A percentile compares a stretch with the other conserved stretches of the same genome.
These are phyloP conservation scores for Ceratoteleas bidentatus DNA, from an alignment of 1,140 invertebrate genomes.

Conservation along the genomic window DNA sequence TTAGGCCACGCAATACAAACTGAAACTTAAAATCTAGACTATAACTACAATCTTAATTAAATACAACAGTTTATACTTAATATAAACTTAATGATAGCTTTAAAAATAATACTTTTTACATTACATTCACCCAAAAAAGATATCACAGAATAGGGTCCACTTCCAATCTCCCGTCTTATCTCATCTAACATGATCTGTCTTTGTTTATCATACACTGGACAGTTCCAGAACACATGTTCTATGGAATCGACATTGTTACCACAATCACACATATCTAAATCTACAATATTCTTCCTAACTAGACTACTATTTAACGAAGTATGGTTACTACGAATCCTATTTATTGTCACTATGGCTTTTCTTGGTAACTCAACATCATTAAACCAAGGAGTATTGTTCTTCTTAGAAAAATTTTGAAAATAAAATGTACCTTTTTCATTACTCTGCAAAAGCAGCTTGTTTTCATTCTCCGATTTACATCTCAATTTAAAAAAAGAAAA, in stretches of 20 bases:
- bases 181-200: not conserved
- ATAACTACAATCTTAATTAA: too few species aligned
- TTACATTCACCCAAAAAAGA: not conserved
- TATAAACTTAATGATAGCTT: too few species aligned
- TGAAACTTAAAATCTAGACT: too few species aligned
- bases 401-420: not conserved
- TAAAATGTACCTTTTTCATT: not conserved
- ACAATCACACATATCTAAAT: not conserved
- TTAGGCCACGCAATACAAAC: too few species aligned
- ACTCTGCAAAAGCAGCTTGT: not conserved
- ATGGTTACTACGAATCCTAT: not conserved
- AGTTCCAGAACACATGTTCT: not conserved
- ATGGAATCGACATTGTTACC: not conserved
- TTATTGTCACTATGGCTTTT: not conserved
- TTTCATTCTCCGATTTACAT: not conserved
- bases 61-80: too few species aligned
- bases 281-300: not conserved
- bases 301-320: not conserved
- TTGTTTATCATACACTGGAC: not conserved
- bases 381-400: not conserved
- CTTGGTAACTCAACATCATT: not conserved
- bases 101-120: not conserved
- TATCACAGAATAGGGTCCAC: not conserved
- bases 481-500: not conserved
- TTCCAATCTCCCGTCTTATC: not conserved